Evolutionary conservation across 2,113 vertebrate genomes (phyloP).

Genomic region (Orycteropus afer): DNA sequence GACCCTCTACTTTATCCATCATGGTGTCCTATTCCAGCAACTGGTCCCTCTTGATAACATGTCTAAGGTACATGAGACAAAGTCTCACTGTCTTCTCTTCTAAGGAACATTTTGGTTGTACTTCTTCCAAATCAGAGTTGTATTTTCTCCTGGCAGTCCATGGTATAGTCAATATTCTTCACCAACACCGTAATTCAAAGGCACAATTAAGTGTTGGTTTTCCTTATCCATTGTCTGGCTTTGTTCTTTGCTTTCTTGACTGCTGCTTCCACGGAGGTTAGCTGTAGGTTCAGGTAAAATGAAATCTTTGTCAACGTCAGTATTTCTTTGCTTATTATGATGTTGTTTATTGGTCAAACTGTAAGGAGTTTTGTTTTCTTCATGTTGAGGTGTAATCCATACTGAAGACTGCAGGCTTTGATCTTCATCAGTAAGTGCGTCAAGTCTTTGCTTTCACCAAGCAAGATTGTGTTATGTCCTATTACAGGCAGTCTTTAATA

Average conservation of each 20-base stretch:
- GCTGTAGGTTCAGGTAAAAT: background rate
- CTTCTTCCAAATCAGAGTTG: background rate
- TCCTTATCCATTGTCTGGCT: background rate
- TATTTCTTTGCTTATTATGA: background rate
- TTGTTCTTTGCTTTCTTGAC: background rate
- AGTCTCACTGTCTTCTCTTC: background rate
- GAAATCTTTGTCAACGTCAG: background rate
- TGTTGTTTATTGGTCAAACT: background rate
- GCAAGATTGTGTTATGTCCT: too few species aligned
- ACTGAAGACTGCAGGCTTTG: background rate
- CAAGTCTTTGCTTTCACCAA: background rate
- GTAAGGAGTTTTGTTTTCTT: background rate
- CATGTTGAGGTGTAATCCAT: background rate
- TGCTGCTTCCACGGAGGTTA: background rate
- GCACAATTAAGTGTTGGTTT: background rate
- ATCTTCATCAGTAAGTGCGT: background rate
- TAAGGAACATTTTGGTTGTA: background rate
- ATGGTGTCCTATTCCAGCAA: too few species aligned
- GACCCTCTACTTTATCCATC: too few species aligned
- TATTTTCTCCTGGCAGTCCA: background rate
- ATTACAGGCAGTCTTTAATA: too few species aligned
- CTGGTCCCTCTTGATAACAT: too few species aligned
- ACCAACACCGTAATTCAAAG: background rate
- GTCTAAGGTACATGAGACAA: too few species aligned
- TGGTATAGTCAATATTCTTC: background rate